These are phyloP conservation scores for Drosophila baimaii DNA, from an alignment of 1,140 invertebrate species.

Conservation along the genomic window DNA sequence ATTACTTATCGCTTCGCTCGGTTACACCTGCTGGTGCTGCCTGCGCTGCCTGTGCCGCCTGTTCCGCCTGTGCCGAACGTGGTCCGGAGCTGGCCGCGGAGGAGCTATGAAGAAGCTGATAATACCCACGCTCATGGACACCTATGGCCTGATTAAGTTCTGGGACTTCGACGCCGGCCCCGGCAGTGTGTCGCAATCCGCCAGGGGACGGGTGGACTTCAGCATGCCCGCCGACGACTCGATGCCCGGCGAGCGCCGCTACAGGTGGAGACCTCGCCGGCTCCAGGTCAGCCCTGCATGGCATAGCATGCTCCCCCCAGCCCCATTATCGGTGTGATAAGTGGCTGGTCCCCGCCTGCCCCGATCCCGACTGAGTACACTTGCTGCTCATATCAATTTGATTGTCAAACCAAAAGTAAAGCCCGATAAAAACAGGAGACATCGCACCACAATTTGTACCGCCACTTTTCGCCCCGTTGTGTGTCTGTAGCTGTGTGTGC, in stretches of 20 bases:
- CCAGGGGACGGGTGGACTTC: conserved; percentile 2
- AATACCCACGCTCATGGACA: conserved; percentile 77
- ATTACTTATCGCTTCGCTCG: conserved; percentile 71
- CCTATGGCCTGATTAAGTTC: conserved; percentile 79
- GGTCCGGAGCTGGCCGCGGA: neutral
- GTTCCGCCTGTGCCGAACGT: conserved; percentile 6
- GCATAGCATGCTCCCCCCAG: neutral
- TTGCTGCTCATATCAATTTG: conserved; percentile 32
- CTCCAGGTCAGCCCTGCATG: conserved; percentile 48
- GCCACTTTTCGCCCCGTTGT: neutral
- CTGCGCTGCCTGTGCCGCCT: conserved; percentile 28
- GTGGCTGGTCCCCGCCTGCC: neutral
- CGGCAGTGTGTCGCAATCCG: conserved; percentile 15
- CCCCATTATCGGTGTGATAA: conserved; percentile 28
- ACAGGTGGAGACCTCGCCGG: conserved; percentile 52
- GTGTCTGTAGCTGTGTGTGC: conserved; percentile 19
- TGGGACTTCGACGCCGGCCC: conserved; percentile 77
- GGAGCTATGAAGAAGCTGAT: conserved; percentile 75
- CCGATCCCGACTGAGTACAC: conserved; percentile 4
- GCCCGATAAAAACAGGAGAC: conserved; percentile 35
- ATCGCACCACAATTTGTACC: neutral
- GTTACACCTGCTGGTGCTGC: conserved; percentile 60
- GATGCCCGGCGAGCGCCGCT: conserved; percentile 56
- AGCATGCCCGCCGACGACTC: conserved; percentile 27
- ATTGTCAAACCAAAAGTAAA: conserved; percentile 49